phyloP scores from a whole-genome alignment of 2,113 vertebrate genomes.

The Camelus bactrianus region DNA sequence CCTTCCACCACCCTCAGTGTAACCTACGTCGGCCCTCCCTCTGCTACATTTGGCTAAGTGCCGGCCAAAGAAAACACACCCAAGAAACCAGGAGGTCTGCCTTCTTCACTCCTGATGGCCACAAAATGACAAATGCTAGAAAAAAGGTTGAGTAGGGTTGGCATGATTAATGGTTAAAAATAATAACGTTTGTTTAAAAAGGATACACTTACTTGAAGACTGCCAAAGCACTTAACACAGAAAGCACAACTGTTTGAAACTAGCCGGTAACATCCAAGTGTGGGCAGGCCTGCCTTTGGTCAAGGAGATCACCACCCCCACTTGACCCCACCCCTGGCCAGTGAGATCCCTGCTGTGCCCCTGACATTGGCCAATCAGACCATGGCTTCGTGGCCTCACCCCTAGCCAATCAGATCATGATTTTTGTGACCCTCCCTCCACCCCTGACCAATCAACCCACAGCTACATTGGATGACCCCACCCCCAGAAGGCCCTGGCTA shows the following conservation, averaged over 20 bases:
- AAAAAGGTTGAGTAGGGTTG: not conserved
- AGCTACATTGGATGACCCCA: fast-evolving
- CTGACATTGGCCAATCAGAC: not conserved
- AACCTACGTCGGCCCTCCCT: not conserved
- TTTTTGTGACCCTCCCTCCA: too few relatives aligned
- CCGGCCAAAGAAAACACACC: not conserved
- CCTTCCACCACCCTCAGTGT: fast-evolving
- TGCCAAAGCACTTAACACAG: not conserved
- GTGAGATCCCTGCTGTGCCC: fast-evolving
- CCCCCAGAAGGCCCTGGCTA: too few relatives aligned
- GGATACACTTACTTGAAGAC: not conserved
- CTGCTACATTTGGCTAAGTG: not conserved
- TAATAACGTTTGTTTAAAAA: not conserved
- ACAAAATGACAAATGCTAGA: not conserved
- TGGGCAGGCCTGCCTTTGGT: not conserved
- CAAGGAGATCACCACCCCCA: not conserved
- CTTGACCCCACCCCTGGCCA: not conserved
- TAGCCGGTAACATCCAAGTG: not conserved
- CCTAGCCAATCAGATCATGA: not conserved
- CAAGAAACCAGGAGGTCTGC: not conserved
- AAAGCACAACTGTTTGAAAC: not conserved
- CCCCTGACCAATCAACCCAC: not conserved
- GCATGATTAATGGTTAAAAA: not conserved
- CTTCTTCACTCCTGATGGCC: not conserved
- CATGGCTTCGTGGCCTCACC: not conserved